Evolutionary conservation across 2,888 invertebrate species (phyloP), one percentile per base, ranked within the genome.

Genomic region (Thera britannica): DNA sequence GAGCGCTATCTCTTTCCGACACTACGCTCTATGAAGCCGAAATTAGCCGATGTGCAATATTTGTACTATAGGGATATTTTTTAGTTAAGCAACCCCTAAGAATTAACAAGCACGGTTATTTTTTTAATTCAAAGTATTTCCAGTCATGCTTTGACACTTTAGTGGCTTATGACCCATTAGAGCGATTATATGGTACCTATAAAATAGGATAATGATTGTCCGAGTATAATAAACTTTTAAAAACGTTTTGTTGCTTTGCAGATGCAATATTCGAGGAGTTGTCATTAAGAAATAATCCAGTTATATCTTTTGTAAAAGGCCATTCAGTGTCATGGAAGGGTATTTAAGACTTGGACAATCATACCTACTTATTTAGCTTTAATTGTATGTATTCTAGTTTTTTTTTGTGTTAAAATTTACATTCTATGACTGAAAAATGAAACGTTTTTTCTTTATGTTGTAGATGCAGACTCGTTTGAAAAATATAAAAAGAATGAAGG

Each of bases 381-480:
- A 12, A 38, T 65, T 64, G 41, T 44, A 61, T 60, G 65, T 75
- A 65, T 44, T 52, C 1, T 41, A 38, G 2, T 23, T 12, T 57
- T 34, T 82, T 57, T 57, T 55, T n/a, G 9, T 46, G 36, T 60
- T 0, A 34, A 2, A 1, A 23, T 23, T 23, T 41, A 7, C 34
- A 55, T 34, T 7, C n/a, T 62, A 12, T 58, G 36, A 58, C 11
- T 49, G 38, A 55, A 36, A 46, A 56, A 23, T 38, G 8, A 11
- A 36, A n/a, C 5, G 46, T 54, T 2, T 65, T 23, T 41, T 23
- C 23, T 2, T 56, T 3, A 2, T 12, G 0, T 62, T 61, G 41
- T 54, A 97, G 97, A 97, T 90, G 94, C 95, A 2, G 95, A 94
- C 46, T 96, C 96, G 74, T 97, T 95, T 82, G 96, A 97, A 75